These are phyloP conservation scores for Campopleginae sp. DNA, from an alignment of 2,888 invertebrate genomes.

Conservation along the genomic window DNA sequence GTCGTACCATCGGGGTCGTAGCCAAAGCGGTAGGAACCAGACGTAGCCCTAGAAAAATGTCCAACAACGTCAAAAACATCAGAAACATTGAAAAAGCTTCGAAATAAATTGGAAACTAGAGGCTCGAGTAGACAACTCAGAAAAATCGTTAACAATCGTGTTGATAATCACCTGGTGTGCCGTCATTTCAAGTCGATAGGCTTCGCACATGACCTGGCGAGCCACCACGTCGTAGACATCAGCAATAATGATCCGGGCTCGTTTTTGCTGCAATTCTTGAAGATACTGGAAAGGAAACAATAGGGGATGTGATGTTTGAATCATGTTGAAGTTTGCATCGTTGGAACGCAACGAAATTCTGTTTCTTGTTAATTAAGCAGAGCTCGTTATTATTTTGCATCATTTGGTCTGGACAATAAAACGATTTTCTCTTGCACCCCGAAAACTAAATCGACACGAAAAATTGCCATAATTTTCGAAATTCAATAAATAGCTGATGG, in stretches of 20 bases:
- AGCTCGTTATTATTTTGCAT: too few species aligned
- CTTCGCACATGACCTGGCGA: constrained; percentile 93
- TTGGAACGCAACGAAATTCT: too few species aligned
- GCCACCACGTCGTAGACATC: constrained; percentile 91
- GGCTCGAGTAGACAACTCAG: neutral
- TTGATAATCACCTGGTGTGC: constrained; percentile 83
- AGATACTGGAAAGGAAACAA: constrained; percentile 85
- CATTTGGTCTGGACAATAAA: too few species aligned
- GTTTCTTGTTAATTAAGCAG: too few species aligned
- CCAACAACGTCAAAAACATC: neutral
- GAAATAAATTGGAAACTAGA: neutral
- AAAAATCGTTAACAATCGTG: neutral
- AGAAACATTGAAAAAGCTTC: neutral
- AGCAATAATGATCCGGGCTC: constrained; percentile 91
- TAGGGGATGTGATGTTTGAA: neutral
- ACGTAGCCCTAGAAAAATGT: constrained; percentile 88
- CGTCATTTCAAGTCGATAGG: constrained; percentile 89
- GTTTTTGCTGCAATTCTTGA: constrained; percentile 87
- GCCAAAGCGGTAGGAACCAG: constrained; percentile 94
- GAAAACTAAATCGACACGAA: too few species aligned
- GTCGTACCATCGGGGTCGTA: constrained; percentile 87
- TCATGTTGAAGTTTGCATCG: too few species aligned
- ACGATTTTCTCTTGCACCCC: too few species aligned
- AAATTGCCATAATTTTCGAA: too few species aligned
- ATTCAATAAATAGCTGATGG: too few species aligned